Conservation (phyloP, 2,797 vertebrate species). For the Halcyon leucocephala region DNA sequence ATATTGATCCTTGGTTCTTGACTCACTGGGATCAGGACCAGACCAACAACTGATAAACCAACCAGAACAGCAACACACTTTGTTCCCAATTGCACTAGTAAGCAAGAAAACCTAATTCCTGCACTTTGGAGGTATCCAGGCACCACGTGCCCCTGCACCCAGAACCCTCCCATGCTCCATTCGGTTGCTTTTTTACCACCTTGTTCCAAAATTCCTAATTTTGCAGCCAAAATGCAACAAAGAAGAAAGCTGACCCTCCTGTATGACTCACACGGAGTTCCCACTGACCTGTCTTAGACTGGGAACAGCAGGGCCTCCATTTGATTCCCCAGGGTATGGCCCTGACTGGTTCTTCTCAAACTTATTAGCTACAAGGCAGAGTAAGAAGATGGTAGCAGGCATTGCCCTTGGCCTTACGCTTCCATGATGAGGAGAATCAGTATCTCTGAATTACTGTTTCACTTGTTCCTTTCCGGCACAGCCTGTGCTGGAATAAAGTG, state of each 20-base stretch:
- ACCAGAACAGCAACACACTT: background rate
- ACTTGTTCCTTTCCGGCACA: background rate
- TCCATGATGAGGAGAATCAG: background rate
- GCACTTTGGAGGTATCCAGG: accelerated
- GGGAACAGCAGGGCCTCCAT: background rate
- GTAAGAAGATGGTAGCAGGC: background rate
- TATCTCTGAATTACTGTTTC: background rate
- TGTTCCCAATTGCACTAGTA: background rate
- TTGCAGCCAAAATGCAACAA: background rate
- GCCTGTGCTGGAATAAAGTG: background rate
- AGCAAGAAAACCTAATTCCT: background rate
- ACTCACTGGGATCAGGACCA: background rate
- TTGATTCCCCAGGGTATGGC: background rate
- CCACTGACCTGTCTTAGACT: background rate
- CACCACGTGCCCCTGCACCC: accelerated
- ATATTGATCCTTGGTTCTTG: background rate
- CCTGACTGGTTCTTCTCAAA: background rate
- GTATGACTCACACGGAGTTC: accelerated
- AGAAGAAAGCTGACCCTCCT: background rate
- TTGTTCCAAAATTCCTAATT: background rate
- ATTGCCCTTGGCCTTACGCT: background rate
- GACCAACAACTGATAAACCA: background rate
- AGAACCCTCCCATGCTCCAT: background rate
- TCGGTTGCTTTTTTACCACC: background rate
- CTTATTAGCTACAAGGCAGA: background rate